Conservation (phyloP, 2,113 vertebrate species). For the Prolemur simus region DNA sequence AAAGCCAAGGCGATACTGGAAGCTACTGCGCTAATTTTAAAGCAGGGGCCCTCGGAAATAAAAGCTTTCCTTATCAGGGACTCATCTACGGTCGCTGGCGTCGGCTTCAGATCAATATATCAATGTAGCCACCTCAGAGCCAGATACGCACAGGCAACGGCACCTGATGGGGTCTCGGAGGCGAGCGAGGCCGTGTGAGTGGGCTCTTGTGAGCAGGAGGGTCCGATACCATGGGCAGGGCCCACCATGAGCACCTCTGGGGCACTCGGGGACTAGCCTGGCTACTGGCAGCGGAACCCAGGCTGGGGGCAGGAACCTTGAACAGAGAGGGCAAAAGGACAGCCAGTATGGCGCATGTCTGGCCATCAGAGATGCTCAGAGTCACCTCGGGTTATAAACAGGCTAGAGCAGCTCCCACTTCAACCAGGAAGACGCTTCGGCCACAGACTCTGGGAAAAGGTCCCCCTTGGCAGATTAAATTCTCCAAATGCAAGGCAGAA, state of each 20-base stretch:
- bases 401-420: too few species aligned
- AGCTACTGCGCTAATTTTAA: neutral
- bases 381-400: neutral
- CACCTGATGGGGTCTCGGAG: accelerated
- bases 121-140: neutral
- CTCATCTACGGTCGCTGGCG: accelerated
- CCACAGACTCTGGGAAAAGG: neutral
- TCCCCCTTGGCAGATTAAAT: neutral
- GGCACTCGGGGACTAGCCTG: neutral
- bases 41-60: neutral
- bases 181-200: accelerated
- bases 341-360: accelerated
- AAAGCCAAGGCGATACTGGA: neutral
- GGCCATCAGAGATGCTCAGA: neutral
- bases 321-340: neutral
- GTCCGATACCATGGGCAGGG: accelerated
- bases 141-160: accelerated
- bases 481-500: neutral
- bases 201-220: neutral
- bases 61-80: neutral
- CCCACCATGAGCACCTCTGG: neutral
- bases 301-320: neutral
- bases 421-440: neutral
- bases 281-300: neutral
- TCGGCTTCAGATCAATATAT: neutral